Base-by-base conservation (phyloP, 2,888 invertebrate species). In the Ennomos erosarius region DNA sequence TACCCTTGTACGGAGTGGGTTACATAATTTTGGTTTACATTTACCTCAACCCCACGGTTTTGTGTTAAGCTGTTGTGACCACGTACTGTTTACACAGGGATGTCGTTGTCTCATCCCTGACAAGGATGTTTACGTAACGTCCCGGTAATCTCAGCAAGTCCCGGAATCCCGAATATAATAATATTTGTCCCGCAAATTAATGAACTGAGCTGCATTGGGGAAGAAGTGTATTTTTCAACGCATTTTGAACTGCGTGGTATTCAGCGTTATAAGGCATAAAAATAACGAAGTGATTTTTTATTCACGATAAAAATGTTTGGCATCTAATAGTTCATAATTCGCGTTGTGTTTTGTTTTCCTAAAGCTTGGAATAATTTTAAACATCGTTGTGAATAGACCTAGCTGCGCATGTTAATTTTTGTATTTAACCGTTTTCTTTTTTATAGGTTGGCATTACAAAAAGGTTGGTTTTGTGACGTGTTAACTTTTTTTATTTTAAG, bases 181-280 rank as follows among this genome's bases (percentile, higher is more conserved):
- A 59, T 59, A 58, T 58, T 51, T 40, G 47, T 62, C 47, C 52
- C n/a, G 59, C 43, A 65, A 65, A 65, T 65, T 65, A 65, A 61
- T 65, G 44, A 61, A 51, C 42, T 62, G 33, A 35, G 38, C 10
- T 44, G 52, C 38, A 46, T 11, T 53, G 12, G 33, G 12, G 11
- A 26, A 38, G 11, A 26, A 38, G 38, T 26, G 9, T 10, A 8
- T 10, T 42, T 37, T 37, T 44, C 40, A 37, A 11, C 37, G n/a
- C 16, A 40, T 38, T 55, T 48, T 49, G 38, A 49, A 42, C 48
- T 42, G 1, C 43, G 16, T 3, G 3, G 16, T 16, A 3, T 1
- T 16, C 1, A 16, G 16, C 16, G 16, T 1, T 16, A 16, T 2
- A 3, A 16, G n/a, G n/a, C n/a, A n/a, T n/a, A n/a, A n/a, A n/a